Base-by-base conservation (phyloP, 2,888 invertebrate genomes). In the Macaria liturata region DNA sequence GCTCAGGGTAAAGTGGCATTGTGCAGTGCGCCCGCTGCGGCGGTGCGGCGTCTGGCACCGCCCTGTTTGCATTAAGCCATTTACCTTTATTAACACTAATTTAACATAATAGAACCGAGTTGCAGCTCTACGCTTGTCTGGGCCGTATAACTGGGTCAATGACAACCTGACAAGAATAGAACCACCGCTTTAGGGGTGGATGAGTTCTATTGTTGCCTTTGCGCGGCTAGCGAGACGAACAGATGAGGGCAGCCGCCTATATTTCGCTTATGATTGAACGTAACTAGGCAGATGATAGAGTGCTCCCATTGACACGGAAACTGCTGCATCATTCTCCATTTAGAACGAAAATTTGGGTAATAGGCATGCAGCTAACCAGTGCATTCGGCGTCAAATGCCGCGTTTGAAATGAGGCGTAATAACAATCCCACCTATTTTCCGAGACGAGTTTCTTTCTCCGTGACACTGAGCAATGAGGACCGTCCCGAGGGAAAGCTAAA, bases 101-200 rank as follows among this genome's bases (percentile, higher is more conserved):
- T 86, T 78, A 81, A 74, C 74, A 72, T 74, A 77, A 73, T 74
- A 76, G 75, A 70, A 78, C 74, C 76, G 67, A 75, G 76, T 71
- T 86, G 83, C 80, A 84, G 74, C 75, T 75, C 69, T 68, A 70
- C 68, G 72, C 71, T 71, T 71, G 76, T 79, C 78, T 79, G 74
- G 72, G 74, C 74, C 73, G 70, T 64, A 76, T 72, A 91, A 85
- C 80, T 90, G 74, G 91, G 91, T 91, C 91, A 91, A 90, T 90
- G 86, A 85, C 87, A 84, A 81, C 64, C 76, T 75, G 80, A 80
- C 81, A 79, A 89, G 88, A 90, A 89, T 91, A 91, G 89, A 83
- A 78, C 77, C 76, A 72, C 71, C 76, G 84, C 82, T 84, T 81
- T 78, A 83, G 83, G 88, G 84, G 81, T 83, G 78, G 84, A 81